Evolutionary conservation across 1,140 invertebrate genomes (phyloP), one percentile per base, ranked within the genome.

Genomic region (Leptinotarsa texana): DNA sequence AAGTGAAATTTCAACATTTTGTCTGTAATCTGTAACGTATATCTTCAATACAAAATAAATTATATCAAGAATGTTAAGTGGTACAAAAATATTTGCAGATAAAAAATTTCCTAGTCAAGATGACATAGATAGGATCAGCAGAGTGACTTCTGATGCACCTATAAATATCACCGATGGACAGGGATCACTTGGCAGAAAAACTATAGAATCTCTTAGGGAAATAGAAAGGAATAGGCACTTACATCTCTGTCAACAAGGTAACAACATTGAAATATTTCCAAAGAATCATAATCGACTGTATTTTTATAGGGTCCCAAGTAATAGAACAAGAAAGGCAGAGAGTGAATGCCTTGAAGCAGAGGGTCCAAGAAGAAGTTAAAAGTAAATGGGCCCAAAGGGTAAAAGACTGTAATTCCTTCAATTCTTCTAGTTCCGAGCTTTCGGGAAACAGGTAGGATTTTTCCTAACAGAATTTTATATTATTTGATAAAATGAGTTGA

Each of bases 191-290:
- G 93, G 94, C 21, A 91, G 91, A 77, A 92, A 94, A 81, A 95
- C 95, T n/a, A 90, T 95, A 69, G 94, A 95, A 77, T 96, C 94
- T 78, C 87, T 97, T 47, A 92, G 93, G 85, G 95, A 96, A 87
- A 95, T 97, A 74, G 95, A 97, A 85, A 90, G 93, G 83, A 96
- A 95, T 85, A 88, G 95, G 63, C 92, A 96, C 80, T 88, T 94
- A 76, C 91, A 96, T 88, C 89, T 97, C 80, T 94, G 94, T 74
- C 93, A 96, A 85, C 94, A 96, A 93, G 95, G 95, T 95, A 86
- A 72, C 24, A 42, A 42, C 11, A 42, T 11, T 42, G 33, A 42
- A 42, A 42, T 42, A 42, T 42, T 42, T 42, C 8, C 8, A 42
- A 42, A 42, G 0, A 42, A 47, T 61, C 57, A 49, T 27, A 51